These are phyloP conservation scores for Phymorhynchus buccinoides DNA, from an alignment of 1,140 invertebrate genomes.

Conservation along the genomic window DNA sequence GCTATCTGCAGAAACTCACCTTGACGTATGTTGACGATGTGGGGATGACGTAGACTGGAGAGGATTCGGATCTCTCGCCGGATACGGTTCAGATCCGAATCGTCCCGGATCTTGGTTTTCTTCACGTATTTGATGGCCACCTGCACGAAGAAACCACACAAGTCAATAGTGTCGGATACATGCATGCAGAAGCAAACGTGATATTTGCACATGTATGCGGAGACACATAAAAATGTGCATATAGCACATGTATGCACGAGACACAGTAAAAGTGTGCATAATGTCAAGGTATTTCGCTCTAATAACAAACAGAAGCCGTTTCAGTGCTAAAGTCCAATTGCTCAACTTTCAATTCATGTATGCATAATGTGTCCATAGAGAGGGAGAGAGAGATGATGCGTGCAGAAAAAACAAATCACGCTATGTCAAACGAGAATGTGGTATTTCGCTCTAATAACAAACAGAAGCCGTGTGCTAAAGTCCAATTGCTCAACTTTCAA, in stretches of 20 bases:
- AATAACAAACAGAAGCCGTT: background rate
- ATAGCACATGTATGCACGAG: background rate
- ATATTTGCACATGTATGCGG: too few relatives aligned
- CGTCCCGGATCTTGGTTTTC: conserved; percentile 98
- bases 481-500: background rate
- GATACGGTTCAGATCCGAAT: conserved; percentile 95
- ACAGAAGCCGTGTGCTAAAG: background rate
- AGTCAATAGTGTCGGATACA: background rate
- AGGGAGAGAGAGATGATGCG: too few relatives aligned
- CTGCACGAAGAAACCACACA: conserved; percentile 72
- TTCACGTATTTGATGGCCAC: conserved; percentile 99
- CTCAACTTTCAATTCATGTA: background rate
- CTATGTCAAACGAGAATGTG: too few relatives aligned
- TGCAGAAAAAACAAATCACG: too few relatives aligned
- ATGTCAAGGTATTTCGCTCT: too few relatives aligned
- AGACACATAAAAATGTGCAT: background rate
- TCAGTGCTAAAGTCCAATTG: background rate
- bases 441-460: too few relatives aligned
- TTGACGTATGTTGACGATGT: conserved; percentile 99
- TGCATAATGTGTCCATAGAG: background rate
- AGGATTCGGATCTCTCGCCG: conserved; percentile 98
- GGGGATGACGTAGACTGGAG: conserved; percentile 97
- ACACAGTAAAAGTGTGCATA: too few relatives aligned
- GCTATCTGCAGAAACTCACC: too few relatives aligned
- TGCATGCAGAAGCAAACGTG: background rate